phyloP scores from a whole-genome alignment of 2,888 invertebrate genomes.

The Stegophylla sp. region DNA sequence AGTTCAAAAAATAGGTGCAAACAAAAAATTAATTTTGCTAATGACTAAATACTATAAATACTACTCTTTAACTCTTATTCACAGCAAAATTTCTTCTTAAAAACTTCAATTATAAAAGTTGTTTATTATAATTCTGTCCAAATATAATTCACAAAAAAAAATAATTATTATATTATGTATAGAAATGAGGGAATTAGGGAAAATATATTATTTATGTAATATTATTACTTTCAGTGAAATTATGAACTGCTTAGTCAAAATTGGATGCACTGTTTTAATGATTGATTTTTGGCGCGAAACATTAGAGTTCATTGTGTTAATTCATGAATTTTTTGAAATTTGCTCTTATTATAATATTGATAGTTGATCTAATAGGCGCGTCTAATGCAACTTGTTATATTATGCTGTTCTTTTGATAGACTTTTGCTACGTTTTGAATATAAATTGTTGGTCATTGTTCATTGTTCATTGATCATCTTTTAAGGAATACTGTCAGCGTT shows the following conservation, averaged over 20 bases:
- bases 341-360: neutral
- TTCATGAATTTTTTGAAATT: neutral
- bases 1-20: no score
- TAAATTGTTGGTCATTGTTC: neutral
- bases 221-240: neutral
- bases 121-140: no score
- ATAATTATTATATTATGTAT: no score
- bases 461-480: neutral
- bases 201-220: no score
- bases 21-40: no score
- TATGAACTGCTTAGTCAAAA: neutral
- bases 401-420: neutral
- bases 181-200: no score
- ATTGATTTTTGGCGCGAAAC: slow-evolving; percentile 41
- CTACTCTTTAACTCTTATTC: no score
- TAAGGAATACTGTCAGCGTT: neutral
- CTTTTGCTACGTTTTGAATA: neutral
- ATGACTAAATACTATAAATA: no score
- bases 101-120: no score
- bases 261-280: slow-evolving; percentile 14
- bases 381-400: neutral
- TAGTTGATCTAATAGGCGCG: neutral
- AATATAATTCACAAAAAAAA: no score
- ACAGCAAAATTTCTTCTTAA: no score
- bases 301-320: slow-evolving; percentile 14